phyloP scores from a whole-genome alignment of 2,888 invertebrate species.

The Clusia tigrina region DNA sequence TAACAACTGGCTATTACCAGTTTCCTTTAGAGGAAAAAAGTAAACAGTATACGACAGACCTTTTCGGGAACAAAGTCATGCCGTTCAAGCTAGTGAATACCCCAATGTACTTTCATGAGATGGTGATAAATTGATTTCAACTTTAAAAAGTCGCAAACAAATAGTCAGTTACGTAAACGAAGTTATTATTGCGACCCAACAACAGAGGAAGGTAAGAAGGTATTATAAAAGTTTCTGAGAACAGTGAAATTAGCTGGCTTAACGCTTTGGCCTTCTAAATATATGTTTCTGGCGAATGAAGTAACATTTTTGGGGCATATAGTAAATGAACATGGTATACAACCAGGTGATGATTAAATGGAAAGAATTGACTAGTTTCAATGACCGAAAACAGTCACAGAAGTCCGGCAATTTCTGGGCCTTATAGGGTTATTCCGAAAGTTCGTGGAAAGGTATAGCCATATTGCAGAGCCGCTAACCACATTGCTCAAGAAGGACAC shows the following conservation, averaged over 20 bases:
- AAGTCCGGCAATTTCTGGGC: conserved; percentile 27
- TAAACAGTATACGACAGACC: conserved; percentile 46
- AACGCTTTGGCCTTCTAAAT: conserved; percentile 28
- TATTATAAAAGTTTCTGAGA: conserved; percentile 15
- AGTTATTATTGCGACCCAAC: conserved; percentile 15
- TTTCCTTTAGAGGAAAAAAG: conserved; percentile 34
- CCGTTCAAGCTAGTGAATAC: conserved; percentile 55
- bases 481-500: not conserved
- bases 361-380: conserved; percentile 26
- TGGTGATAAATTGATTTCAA: not conserved
- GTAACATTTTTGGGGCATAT: conserved; percentile 28
- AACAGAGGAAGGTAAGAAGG: not conserved
- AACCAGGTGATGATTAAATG: conserved; percentile 23
- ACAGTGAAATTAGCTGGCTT: conserved; percentile 20
- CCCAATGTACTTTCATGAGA: conserved; percentile 39
- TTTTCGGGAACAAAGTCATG: conserved; percentile 48
- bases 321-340: not conserved
- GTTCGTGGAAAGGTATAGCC: not conserved
- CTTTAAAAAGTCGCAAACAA: conserved; percentile 10
- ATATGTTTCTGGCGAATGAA: conserved; percentile 16
- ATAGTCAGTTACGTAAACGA: conserved; percentile 28
- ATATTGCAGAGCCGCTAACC: not conserved
- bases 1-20: conserved; percentile 48
- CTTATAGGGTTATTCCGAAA: conserved; percentile 26
- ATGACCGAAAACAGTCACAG: conserved; percentile 17